Evolutionary conservation across 1,140 invertebrate genomes (phyloP).

Genomic region (Polypedilum pembai): DNA sequence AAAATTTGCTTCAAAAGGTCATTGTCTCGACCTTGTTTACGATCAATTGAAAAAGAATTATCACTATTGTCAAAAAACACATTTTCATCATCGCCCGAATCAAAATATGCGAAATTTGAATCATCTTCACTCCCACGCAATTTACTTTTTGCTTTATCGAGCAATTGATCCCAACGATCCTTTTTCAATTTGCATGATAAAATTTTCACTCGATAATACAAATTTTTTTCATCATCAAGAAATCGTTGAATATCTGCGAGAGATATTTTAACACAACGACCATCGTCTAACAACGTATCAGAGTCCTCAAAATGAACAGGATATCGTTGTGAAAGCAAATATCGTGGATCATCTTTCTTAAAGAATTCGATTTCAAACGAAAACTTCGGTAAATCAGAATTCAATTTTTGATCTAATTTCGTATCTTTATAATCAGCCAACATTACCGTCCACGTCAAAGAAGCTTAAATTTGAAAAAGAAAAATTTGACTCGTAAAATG

Average conservation of each 20-base stretch:
- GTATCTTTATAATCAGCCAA: conserved; percentile 38
- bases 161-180: conserved; percentile 12
- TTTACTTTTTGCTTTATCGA: not conserved
- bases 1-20: not conserved
- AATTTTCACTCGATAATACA: conserved; percentile 39
- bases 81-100: not conserved
- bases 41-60: not conserved
- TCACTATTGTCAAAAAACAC: not conserved
- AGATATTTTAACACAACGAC: conserved; percentile 35
- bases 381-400: conserved; percentile 35
- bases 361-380: conserved; percentile 40
- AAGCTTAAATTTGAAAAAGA: conserved; percentile 33
- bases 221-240: conserved; percentile 38
- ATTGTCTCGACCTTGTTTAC: not conserved
- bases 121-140: not conserved
- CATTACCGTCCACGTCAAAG: conserved; percentile 42
- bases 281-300: conserved; percentile 25
- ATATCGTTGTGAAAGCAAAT: conserved; percentile 40
- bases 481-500: not conserved
- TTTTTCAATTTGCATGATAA: not conserved
- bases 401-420: not conserved
- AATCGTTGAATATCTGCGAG: conserved; percentile 37
- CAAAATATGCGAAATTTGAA: not conserved
- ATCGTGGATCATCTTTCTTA: conserved; percentile 38
- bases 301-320: conserved; percentile 42